These are phyloP conservation scores for Orthosia cruda DNA, from an alignment of 2,888 invertebrate species.

Conservation along the genomic window DNA sequence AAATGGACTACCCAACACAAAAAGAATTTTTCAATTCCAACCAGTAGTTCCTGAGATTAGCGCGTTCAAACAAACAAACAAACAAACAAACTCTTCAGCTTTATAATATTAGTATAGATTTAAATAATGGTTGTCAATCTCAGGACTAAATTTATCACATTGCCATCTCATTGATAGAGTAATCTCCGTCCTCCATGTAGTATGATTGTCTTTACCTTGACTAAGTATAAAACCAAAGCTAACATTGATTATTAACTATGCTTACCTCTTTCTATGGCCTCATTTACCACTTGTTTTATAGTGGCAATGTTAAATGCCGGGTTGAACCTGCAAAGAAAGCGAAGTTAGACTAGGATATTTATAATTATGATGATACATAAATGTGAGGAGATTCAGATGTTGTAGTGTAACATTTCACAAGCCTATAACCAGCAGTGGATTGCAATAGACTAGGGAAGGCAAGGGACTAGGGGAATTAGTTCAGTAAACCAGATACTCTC, in stretches of 20 bases:
- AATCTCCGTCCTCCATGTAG: not conserved
- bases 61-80: too few species aligned
- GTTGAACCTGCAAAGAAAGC: slow-evolving; percentile 94
- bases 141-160: not conserved
- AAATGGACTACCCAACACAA: too few species aligned
- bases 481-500: not conserved
- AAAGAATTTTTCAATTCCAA: too few species aligned
- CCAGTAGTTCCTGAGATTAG: too few species aligned
- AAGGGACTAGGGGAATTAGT: not conserved
- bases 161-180: not conserved
- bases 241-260: slow-evolving; percentile 25
- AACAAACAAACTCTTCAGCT: too few species aligned
- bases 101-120: too few species aligned
- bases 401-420: not conserved
- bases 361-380: too few species aligned
- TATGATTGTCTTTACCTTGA: slow-evolving; percentile 10
- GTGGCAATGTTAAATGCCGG: slow-evolving; percentile 98
- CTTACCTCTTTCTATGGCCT: slow-evolving; percentile 98
- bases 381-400: not conserved
- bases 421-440: not conserved
- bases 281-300: slow-evolving; percentile 98
- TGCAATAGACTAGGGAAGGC: too few species aligned
- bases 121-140: not conserved
- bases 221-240: not conserved
- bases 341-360: slow-evolving; percentile 10